Base-by-base conservation (phyloP, 2,797 vertebrate genomes). In the Gymnodraco acuticeps region DNA sequence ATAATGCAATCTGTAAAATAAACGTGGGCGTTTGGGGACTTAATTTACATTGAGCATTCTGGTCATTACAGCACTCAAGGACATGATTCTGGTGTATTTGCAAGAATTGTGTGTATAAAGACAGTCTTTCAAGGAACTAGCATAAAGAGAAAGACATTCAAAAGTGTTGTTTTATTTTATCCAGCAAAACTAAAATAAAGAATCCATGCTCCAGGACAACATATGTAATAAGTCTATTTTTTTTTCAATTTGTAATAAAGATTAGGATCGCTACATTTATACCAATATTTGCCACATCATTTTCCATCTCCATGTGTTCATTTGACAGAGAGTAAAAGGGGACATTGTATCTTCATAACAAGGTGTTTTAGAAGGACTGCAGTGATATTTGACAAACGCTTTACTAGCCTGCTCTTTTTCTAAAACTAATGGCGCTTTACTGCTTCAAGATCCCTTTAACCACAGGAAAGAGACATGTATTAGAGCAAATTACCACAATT, bases 351-450 rank as follows among this genome's bases (percentile, higher is more conserved):
- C 71, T 64, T 65, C 64, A 64, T 42, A 45, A n/a, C 77, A 75
- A 85, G 69, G 81, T 81, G 60, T 59, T 80, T 77, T 71, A 72
- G 60, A 55, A 33, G 59, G 68, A 68, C 63, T 64, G 63, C 58
- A 51, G 59, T 75, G 58, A 72, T 58, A 70, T 78, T 60, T 83
- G 64, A 88, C 78, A 50, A 70, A 64, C 77, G 4, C 69, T 76
- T 87, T 74, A 85, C 86, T 77, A 89, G 70, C 75, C 53, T 65
- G 69, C 60, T 77, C 78, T 84, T 87, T 76, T 82, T 77, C 64
- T 27, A 50, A 50, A 63, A 83, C 63, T 68, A 72, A 82, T 71
- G 60, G 47, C 70, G 64, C 27, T 69, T 75, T 47, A 12, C 64
- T 70, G 54, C 58, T 69, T 82, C 73, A 27, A 74, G 78, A 76